phyloP scores from a whole-genome alignment of 2,797 vertebrate genomes.

The Gambelia wislizenii region DNA sequence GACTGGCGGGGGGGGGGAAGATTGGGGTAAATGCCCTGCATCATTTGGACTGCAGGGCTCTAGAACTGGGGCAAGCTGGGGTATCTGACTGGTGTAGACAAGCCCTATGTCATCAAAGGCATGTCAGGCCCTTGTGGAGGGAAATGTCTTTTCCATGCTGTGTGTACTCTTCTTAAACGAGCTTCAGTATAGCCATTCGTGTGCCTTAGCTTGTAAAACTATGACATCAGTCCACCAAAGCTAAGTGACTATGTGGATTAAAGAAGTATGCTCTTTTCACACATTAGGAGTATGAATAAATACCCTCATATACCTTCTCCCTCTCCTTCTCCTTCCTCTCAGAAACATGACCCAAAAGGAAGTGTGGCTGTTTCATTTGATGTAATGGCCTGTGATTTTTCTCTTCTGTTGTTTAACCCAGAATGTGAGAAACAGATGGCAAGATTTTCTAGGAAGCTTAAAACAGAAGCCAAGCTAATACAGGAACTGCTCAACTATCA shows the following conservation, averaged over 20 bases:
- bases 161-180: conserved; percentile 54
- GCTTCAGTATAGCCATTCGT: background rate
- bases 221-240: conserved; percentile 50
- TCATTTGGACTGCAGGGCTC: too few relatives aligned
- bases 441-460: conserved; percentile 83
- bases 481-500: conserved; percentile 80
- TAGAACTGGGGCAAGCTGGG: too few relatives aligned
- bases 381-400: conserved; percentile 75
- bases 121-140: conserved; percentile 3
- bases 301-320: background rate
- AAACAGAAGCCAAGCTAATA: conserved; percentile 83
- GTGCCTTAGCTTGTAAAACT: background rate
- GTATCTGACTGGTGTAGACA: too few relatives aligned
- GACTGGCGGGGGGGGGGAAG: too few relatives aligned
- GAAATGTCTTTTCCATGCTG: conserved; percentile 38
- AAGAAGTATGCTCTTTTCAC: conserved; percentile 74
- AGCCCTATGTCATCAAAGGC: conserved; percentile 31
- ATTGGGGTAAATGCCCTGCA: too few relatives aligned
- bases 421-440: conserved; percentile 84
- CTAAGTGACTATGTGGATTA: conserved; percentile 71
- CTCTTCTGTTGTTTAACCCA: conserved; percentile 78
- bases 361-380: conserved; percentile 73
- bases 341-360: conserved; percentile 35
- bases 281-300: conserved; percentile 66
- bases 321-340: background rate